Percentiles rank a stretch among this genome's conserved stretches.
These are phyloP conservation scores for Noctua janthe DNA, from an alignment of 2,888 invertebrate genomes.

Conservation along the genomic window DNA sequence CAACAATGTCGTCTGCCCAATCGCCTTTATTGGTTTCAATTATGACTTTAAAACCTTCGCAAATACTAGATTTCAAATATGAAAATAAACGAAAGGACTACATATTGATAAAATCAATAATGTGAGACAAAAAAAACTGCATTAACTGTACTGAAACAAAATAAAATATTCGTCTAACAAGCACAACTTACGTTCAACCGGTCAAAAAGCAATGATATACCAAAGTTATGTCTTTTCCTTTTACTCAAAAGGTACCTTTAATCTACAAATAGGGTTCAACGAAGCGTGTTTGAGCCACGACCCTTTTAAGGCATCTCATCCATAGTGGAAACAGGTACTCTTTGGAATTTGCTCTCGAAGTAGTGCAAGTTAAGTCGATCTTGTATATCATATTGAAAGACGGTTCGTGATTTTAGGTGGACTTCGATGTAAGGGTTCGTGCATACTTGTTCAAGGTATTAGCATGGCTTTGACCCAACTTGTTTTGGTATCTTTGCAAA, in stretches of 20 bases:
- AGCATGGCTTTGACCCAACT: background rate
- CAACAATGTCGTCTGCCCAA: too few relatives aligned
- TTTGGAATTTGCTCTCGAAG: conserved; percentile 45
- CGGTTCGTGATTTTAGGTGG: conserved; percentile 40
- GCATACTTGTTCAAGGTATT: background rate
- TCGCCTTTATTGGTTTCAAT: too few relatives aligned
- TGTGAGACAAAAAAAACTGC: background rate
- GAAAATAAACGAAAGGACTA: background rate
- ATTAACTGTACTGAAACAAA: background rate
- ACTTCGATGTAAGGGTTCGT: background rate
- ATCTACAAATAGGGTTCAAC: conserved; percentile 68
- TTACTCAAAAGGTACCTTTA: conserved; percentile 62
- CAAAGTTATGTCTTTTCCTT: conserved; percentile 60
- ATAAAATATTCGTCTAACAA: conserved; percentile 25
- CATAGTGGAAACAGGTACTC: conserved; percentile 36
- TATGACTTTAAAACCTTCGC: background rate
- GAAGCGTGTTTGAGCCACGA: conserved; percentile 64
- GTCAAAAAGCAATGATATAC: conserved; percentile 49
- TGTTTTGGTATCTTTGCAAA: background rate
- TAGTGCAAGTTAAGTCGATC: conserved; percentile 44
- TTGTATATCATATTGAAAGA: conserved; percentile 54
- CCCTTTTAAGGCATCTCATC: conserved; percentile 60
- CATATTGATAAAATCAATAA: background rate
- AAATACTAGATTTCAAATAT: background rate
- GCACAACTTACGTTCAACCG: conserved; percentile 25